A percentile compares a stretch with the other conserved stretches of the same genome.
These are phyloP conservation scores for Tangara arthus DNA, from an alignment of 2,797 vertebrate species.

Conservation along the genomic window DNA sequence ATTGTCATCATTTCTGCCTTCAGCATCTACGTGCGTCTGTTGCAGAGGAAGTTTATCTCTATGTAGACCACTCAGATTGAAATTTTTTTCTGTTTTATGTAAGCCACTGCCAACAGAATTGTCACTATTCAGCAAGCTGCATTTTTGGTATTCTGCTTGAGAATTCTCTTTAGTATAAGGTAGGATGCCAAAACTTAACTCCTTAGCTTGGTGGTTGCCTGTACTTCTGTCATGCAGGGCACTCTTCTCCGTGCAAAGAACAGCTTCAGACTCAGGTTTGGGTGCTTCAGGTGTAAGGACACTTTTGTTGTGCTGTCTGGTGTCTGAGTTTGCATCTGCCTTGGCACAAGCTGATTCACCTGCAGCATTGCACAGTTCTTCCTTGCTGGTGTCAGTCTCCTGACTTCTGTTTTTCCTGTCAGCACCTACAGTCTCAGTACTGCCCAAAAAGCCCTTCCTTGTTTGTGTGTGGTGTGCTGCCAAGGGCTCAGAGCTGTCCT, in stretches of 20 bases:
- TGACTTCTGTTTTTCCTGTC: conserved; percentile 41
- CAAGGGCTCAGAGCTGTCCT: not conserved
- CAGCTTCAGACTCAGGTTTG: conserved; percentile 26
- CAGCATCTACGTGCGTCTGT: not conserved
- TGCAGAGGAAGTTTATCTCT: not conserved
- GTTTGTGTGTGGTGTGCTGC: not conserved
- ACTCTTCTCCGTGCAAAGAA: conserved; percentile 35
- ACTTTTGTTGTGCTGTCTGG: not conserved
- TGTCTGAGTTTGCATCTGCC: conserved; percentile 33
- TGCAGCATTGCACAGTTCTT: conserved; percentile 21
- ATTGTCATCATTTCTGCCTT: not conserved
- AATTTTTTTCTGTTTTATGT: conserved; percentile 12
- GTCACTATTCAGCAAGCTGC: conserved; percentile 37
- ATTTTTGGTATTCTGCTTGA: conserved; percentile 42
- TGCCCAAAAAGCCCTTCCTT: conserved; percentile 27
- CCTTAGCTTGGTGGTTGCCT: conserved; percentile 42
- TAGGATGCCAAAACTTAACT: conserved; percentile 41
- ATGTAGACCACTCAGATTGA: not conserved
- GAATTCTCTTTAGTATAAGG: conserved; percentile 26
- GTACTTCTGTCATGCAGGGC: conserved; percentile 39
- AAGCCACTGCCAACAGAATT: conserved; percentile 37
- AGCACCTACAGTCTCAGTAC: conserved; percentile 26
- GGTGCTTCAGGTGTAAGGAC: conserved; percentile 38
- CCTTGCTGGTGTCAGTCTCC: conserved; percentile 32
- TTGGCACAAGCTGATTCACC: conserved; percentile 24